Percentiles rank a stretch among this genome's conserved stretches.
Evolutionary conservation across 2,797 vertebrate species (phyloP).

Genomic region (Schizopygopsis malacanthus): DNA sequence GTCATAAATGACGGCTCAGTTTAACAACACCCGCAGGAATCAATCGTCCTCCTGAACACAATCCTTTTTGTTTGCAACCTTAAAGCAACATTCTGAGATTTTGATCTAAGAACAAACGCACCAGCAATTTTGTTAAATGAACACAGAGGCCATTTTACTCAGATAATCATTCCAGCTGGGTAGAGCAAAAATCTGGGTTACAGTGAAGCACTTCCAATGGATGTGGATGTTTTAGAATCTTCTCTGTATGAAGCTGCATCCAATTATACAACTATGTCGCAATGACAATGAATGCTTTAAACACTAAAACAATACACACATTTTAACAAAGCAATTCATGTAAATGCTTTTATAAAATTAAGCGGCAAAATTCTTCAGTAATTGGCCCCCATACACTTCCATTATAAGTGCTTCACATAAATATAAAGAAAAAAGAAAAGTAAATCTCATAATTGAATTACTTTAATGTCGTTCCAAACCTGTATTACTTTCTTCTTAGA

Average conservation of each 20-base stretch:
- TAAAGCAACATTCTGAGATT: neutral
- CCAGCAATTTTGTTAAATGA: neutral
- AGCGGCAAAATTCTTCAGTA: neutral
- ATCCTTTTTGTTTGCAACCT: neutral
- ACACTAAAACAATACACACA: neutral
- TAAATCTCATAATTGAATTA: neutral
- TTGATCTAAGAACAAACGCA: slow-evolving; percentile 14
- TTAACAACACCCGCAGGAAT: slow-evolving; percentile 27
- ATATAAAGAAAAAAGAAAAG: neutral
- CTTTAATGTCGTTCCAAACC: neutral
- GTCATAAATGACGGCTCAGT: slow-evolving; percentile 26
- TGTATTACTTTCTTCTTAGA: neutral
- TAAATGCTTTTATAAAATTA: neutral
- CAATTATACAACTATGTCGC: neutral
- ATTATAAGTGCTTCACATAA: neutral
- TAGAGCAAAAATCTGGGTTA: neutral
- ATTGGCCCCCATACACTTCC: neutral
- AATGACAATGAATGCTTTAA: neutral
- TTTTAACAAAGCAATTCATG: neutral
- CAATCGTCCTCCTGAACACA: slow-evolving; percentile 16
- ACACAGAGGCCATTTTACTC: neutral
- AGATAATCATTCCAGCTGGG: neutral
- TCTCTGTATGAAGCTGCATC: neutral
- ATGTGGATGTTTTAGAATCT: neutral
- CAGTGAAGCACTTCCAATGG: neutral